Evolutionary conservation across 2,888 invertebrate species (phyloP), one percentile per base, ranked within the genome.

Genomic region (Mesoligia furuncula): DNA sequence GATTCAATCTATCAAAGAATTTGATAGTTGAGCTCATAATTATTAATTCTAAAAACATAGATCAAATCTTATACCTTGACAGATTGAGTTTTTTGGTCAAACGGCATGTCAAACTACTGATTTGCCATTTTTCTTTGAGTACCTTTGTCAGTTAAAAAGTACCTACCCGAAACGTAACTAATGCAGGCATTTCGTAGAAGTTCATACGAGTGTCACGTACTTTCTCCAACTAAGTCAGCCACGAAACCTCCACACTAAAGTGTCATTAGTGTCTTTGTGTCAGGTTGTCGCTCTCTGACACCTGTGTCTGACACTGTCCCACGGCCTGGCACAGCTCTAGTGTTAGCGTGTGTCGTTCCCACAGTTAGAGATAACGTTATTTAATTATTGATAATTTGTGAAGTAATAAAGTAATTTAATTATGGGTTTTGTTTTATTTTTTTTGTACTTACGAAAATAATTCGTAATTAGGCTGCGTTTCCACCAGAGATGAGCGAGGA

Each of bases 291-390:
- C 54, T 64, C 54, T 73, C 66, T 72, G 73, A 81, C 84, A 77
- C 70, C 31, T 62, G 15, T 68, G 36, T 71, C 69, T 70, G 72
- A 84, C 85, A 78, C 68, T 77, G 77, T 67, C 66, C 77, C 75
- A 87, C 75, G 84, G 45, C 87, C 87, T 73, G 75, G 54, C 81
- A 84, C 84, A 84, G 45, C 62, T 48, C 64, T 75, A 81, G 59
- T 69, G 45, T 87, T 15, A 72, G 65, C 51, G 76, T 78, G 87
- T 77, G 78, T 77, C 66, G 69, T 87, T 87, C 85, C 89, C 89
- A 89, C 87, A 80, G 68, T 78, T 79, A 79, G 74, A 72, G 39
- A 61, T 76, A 71, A 65, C 39, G 17, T 67, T 77, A 77, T 73
- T 75, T 82, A 81, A 75, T 59, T 74, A 84, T 70, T 68, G 48